Percentiles rank a stretch among this genome's conserved stretches.
These are phyloP conservation scores for Umimayanthus kanabou DNA, from an alignment of 92 coral and sea anemone species.

Conservation along the genomic window DNA sequence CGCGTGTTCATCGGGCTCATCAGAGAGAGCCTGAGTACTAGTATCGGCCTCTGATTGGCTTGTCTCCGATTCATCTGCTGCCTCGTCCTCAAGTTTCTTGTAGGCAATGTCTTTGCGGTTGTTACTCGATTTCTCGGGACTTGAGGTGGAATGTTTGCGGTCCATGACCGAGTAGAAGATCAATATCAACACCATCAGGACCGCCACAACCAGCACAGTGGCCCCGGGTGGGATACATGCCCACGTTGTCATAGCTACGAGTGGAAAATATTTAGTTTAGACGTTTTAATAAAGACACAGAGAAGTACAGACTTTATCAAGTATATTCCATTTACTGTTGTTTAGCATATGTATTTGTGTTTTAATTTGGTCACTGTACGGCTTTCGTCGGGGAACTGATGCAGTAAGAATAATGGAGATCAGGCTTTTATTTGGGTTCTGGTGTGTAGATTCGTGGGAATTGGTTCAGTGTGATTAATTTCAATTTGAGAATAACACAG, in stretches of 20 bases:
- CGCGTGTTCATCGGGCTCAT: slow-evolving; percentile 15
- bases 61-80: slow-evolving; percentile 15
- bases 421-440: no score
- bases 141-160: slow-evolving; percentile 65
- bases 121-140: slow-evolving; percentile 11
- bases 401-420: no score
- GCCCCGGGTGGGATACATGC: slow-evolving; percentile 81
- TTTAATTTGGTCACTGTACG: no score
- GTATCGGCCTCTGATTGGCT: slow-evolving; percentile 6
- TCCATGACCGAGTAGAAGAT: slow-evolving; percentile 84
- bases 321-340: no score
- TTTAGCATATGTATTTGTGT: no score
- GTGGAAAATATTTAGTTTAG: neutral
- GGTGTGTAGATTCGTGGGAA: no score
- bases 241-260: slow-evolving; percentile 89
- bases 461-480: no score
- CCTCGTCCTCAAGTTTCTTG: slow-evolving; percentile 63
- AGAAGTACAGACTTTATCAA: no score
- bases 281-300: no score
- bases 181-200: slow-evolving; percentile 62
- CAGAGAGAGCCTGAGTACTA: neutral
- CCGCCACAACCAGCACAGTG: slow-evolving; percentile 75
- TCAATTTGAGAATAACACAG: no score
- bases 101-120: slow-evolving; percentile 65
- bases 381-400: no score